phyloP scores from a whole-genome alignment of 2,113 vertebrate species.

The Amphilophus citrinellus region DNA sequence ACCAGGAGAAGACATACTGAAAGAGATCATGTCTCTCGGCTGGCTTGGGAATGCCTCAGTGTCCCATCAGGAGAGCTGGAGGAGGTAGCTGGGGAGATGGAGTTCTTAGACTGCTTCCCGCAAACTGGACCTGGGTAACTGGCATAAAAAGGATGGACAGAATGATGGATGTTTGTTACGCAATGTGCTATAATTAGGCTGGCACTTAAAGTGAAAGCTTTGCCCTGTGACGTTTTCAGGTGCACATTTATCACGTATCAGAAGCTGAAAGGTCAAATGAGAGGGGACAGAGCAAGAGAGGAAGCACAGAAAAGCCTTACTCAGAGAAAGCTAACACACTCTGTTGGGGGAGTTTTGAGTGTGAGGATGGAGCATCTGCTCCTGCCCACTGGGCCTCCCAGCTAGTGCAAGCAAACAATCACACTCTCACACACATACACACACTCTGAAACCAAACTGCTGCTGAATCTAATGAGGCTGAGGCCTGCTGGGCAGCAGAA shows the following conservation, averaged over 20 bases:
- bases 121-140: neutral
- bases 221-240: neutral
- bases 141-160: neutral
- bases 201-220: neutral
- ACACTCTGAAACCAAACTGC: conserved; percentile 55
- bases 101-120: neutral
- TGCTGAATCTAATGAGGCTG: conserved; percentile 74
- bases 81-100: neutral
- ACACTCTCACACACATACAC: conserved; percentile 19
- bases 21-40: neutral
- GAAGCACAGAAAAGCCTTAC: conserved; percentile 27
- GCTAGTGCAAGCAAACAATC: conserved; percentile 62
- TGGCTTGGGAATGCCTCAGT: neutral
- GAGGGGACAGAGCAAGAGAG: neutral
- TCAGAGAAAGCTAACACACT: conserved; percentile 42
- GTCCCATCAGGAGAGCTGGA: neutral
- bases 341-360: conserved; percentile 59
- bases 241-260: conserved; percentile 15
- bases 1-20: neutral
- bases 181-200: neutral
- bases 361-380: conserved; percentile 76
- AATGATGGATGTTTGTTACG: neutral
- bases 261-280: conserved; percentile 33
- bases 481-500: conserved; percentile 67
- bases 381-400: conserved; percentile 66